A percentile compares a stretch with the other conserved stretches of the same genome.
These are phyloP conservation scores for Zaprionus lachaisei DNA, from an alignment of 1,140 invertebrate species.

Conservation along the genomic window DNA sequence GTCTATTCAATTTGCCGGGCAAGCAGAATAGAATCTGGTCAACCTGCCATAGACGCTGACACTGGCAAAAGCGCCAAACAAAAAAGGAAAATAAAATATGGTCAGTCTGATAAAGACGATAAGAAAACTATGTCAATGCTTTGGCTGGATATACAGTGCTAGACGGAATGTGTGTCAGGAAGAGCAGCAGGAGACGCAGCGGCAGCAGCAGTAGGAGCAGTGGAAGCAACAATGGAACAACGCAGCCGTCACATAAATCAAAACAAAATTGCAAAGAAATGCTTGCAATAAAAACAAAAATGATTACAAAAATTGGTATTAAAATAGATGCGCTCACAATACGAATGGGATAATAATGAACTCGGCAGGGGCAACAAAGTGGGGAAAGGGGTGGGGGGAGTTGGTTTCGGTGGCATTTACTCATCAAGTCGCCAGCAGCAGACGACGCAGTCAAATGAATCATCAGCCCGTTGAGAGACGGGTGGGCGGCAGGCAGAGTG, in stretches of 20 bases:
- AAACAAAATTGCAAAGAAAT: constrained; percentile 63
- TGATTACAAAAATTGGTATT: constrained; percentile 44
- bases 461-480: not conserved
- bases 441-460: constrained; percentile 21
- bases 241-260: constrained; percentile 64
- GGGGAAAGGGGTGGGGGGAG: not conserved
- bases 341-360: constrained; percentile 32
- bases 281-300: constrained; percentile 35
- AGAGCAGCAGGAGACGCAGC: not conserved
- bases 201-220: constrained; percentile 17
- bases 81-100: constrained; percentile 63
- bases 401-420: constrained; percentile 11
- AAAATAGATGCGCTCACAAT: constrained; percentile 48
- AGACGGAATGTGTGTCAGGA: constrained; percentile 22
- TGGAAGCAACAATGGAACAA: constrained; percentile 15
- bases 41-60: constrained; percentile 12
- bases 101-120: constrained; percentile 56
- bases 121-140: constrained; percentile 49
- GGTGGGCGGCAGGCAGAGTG: not conserved
- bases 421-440: constrained; percentile 25
- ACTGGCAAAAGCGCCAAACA: not conserved
- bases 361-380: not conserved
- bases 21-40: constrained; percentile 40
- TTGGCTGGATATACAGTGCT: not conserved
- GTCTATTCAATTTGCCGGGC: constrained; percentile 63